These are phyloP conservation scores for Serranus cabrilla DNA, from an alignment of 2,797 vertebrate species.

Conservation along the genomic window DNA sequence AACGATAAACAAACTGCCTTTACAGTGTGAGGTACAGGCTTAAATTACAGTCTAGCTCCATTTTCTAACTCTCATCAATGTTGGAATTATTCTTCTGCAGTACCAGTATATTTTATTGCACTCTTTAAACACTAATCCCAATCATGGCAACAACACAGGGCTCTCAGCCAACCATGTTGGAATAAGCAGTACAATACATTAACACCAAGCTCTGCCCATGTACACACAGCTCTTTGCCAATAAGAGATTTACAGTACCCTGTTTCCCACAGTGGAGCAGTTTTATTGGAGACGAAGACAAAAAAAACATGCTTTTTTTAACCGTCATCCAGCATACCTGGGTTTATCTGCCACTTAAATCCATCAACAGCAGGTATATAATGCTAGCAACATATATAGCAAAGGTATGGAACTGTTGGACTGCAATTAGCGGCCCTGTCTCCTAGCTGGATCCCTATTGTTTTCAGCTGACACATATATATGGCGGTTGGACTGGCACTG, in stretches of 20 bases:
- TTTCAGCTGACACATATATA: no score
- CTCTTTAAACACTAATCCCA: slow-evolving; percentile 19
- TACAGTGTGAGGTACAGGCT: slow-evolving; percentile 2
- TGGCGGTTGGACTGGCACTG: no score
- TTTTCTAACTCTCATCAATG: slow-evolving; percentile 19
- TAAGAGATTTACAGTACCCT: slow-evolving; percentile 9
- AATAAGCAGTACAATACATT: slow-evolving; percentile 23
- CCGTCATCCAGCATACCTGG: background rate
- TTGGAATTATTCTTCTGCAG: slow-evolving; percentile 10
- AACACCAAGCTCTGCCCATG: slow-evolving; percentile 3
- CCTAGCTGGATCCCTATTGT: no score
- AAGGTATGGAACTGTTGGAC: background rate
- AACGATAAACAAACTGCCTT: background rate
- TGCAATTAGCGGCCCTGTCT: no score
- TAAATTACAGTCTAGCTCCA: slow-evolving; percentile 7
- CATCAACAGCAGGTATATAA: background rate
- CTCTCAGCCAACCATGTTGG: slow-evolving; percentile 29
- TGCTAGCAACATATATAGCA: background rate
- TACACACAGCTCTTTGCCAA: slow-evolving; percentile 9
- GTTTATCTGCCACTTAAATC: background rate
- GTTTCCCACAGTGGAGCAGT: background rate
- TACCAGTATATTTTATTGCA: slow-evolving; percentile 10
- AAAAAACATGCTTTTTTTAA: no score
- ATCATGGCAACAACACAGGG: slow-evolving; percentile 11
- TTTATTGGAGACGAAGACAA: background rate